Evolutionary conservation across 2,113 vertebrate species (phyloP), one percentile per base, ranked within the genome.

Genomic region (Hyla sarda): DNA sequence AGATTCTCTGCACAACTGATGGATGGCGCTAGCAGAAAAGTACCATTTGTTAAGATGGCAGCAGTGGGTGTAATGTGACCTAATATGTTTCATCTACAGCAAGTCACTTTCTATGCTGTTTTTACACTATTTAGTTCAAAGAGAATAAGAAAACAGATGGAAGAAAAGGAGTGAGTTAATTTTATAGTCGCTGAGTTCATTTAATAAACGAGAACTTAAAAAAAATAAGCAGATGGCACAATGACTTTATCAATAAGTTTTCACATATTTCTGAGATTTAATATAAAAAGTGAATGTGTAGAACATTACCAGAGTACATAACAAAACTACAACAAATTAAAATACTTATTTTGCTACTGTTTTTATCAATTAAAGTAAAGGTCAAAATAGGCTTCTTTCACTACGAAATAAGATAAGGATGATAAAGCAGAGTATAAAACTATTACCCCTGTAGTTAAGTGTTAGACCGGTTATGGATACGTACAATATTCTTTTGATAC

Each of bases 141-240:
- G 78, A 37, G 32, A 81, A 81, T 81, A 28, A 81, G 58, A 81
- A 81, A 81, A 25, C 78, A 81, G 58, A 80, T 80, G 78, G 78
- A 81, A 65, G 78, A 81, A 81, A 81, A 23, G 52, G 14, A 81
- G 23, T 45, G 32, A 62, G 56, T 45, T 65, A n/a, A 80, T 62
- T 81, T 81, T 81, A 81, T n/a, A 62, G 56, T 81, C 2, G 2
- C 77, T 80, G 14, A 28, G 78, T 34, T 47, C 54, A 37, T 45
- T 52, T 62, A 80, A 80, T 80, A 80, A 23, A 45, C 41, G 77
- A 80, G 28, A 80, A 80, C 34, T 45, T 60, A 41, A 65, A 81
- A 81, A 80, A 80, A 81, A 81, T 30, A 81, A 65, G 56, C 78
- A 81, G 78, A 81, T 81, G 78, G 78, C 34, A 47, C 28, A 65